Percentiles rank a stretch among this genome's conserved stretches.
phyloP scores from a whole-genome alignment of 1,140 invertebrate genomes.

The Drosophila burlai region DNA sequence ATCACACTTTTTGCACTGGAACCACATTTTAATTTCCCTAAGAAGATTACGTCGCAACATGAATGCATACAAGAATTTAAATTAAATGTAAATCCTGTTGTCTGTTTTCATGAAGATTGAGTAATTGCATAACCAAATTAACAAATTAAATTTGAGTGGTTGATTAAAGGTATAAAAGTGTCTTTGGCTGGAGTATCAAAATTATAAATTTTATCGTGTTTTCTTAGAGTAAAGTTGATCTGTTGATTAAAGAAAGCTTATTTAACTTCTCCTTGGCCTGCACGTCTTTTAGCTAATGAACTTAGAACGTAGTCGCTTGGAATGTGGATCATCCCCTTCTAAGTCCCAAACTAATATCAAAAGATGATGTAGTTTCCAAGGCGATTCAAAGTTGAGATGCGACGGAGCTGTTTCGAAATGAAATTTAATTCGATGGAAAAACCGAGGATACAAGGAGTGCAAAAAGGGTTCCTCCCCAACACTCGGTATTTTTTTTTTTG shows the following conservation, averaged over 20 bases:
- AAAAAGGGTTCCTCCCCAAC: conserved; percentile 2
- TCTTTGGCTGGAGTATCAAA: background rate
- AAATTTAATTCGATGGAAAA: conserved; percentile 53
- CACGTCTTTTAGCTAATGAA: background rate
- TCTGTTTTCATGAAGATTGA: background rate
- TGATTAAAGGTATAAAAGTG: background rate
- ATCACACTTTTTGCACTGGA: background rate
- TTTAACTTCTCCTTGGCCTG: background rate
- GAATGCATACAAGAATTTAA: background rate
- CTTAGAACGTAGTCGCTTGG: background rate
- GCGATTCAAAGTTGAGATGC: background rate
- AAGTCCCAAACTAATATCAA: conserved; percentile 16
- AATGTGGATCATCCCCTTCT: background rate
- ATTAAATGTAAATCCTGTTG: background rate
- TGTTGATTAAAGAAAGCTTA: background rate
- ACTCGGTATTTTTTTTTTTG: conserved; percentile 7
- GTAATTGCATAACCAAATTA: background rate
- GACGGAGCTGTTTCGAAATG: conserved; percentile 19
- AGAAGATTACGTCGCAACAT: background rate
- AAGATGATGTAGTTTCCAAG: conserved; percentile 5
- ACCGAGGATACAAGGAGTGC: background rate
- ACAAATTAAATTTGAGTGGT: background rate
- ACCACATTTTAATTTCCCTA: background rate
- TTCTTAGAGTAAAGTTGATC: background rate
- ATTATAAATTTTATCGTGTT: background rate